Base-by-base conservation (phyloP, 2,888 invertebrate species). In the Drosophila heteroneura region DNA sequence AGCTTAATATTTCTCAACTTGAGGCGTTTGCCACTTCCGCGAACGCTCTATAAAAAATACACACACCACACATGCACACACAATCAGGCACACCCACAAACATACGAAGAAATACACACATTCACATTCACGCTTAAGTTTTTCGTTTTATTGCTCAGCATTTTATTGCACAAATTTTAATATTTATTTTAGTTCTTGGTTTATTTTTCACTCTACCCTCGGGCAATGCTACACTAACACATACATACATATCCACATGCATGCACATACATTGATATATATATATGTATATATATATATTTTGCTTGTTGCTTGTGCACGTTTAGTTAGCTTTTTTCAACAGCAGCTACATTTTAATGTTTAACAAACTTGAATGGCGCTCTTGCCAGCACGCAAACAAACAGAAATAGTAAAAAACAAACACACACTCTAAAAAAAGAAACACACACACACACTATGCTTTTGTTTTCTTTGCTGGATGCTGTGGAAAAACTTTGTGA, bases 81-180 rank as follows among this genome's bases (percentile, higher is more conserved):
- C 51, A 10, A 16, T 35, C 32, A 51, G 12, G 56, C 39, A 54
- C 35, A 52, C 54, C 16, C 37, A 53, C 19, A 59, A 28, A 49
- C 28, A 73, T 33, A 44, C 32, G 57, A 14, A 41, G 19, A 12
- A 6, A 10, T 16, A n/a, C 33, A 56, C 52, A 41, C 35, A 26
- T 47, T 6, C n/a, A 79, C 41, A 66, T 47, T 7, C n/a, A 79
- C 41, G 44, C 49, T 62, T n/a, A 53, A 60, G 47, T 65, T 81
- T 76, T 65, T 86, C 82, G 59, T 85, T 73, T 84, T 87, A 74
- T 82, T 77, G 69, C 73, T 62, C 47, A 57, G 70, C 71, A 86
- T 89, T 87, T 87, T 89, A 80, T 84, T 87, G 72, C 81, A 81
- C 67, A 82, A 83, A 88, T 88, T 85, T 81, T 85, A 85, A 90